phyloP scores from a whole-genome alignment of 2,113 vertebrate species.

The Origma solitaria region DNA sequence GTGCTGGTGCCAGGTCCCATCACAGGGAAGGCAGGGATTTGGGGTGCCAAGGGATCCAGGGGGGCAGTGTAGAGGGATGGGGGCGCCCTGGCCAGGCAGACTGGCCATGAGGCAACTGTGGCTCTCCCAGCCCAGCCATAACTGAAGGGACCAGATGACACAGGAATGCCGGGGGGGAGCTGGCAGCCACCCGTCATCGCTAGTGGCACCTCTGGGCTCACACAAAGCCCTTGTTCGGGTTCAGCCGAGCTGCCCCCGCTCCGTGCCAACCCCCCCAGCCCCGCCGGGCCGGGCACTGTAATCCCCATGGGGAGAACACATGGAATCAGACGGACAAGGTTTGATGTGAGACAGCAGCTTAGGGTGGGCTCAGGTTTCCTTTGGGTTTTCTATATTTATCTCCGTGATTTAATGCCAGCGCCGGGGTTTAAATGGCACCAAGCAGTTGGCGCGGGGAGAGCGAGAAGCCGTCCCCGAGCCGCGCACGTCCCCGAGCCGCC shows the following conservation, averaged over 20 bases:
- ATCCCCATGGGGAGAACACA: conserved; percentile 74
- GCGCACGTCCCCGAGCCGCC: conserved; percentile 28
- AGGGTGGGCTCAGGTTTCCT: conserved; percentile 93
- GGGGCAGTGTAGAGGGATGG: not conserved
- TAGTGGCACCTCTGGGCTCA: conserved; percentile 53
- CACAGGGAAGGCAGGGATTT: rapidly evolving
- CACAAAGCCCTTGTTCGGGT: conserved; percentile 50
- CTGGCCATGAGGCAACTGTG: not conserved
- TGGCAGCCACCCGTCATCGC: not conserved
- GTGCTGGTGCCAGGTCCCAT: rapidly evolving
- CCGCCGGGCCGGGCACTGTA: not conserved
- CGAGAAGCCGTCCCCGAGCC: conserved; percentile 78
- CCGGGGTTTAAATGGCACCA: conserved; percentile 99
- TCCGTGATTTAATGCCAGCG: conserved; percentile 94
- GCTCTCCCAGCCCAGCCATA: not conserved
- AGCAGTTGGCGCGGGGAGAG: conserved; percentile 79
- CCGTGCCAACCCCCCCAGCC: not conserved
- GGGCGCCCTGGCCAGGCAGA: not conserved
- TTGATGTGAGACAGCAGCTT: conserved; percentile 99
- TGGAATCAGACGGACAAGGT: conserved; percentile 89
- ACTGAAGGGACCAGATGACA: conserved; percentile 74
- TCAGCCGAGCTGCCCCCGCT: not conserved
- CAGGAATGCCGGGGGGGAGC: conserved; percentile 14
- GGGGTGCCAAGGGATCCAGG: not conserved
- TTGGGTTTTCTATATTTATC: conserved; percentile 98